Conservation (phyloP, 2,113 vertebrate genomes). For the Picathartes gymnocephalus region DNA sequence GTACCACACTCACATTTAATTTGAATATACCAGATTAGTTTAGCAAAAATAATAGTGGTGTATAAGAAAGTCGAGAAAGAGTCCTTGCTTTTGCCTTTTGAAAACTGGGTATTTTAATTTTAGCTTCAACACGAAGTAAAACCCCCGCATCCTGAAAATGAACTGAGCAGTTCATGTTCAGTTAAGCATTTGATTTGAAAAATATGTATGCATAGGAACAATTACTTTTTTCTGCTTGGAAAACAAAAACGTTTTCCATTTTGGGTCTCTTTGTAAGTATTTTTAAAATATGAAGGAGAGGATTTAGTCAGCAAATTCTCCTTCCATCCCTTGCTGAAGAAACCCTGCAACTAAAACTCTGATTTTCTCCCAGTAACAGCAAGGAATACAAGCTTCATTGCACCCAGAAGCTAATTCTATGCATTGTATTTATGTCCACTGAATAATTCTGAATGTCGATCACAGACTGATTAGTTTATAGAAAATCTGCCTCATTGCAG, state of each 20-base stretch:
- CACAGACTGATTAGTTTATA: not conserved
- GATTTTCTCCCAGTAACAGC: not conserved
- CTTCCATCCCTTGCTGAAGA: not conserved
- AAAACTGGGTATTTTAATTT: not conserved
- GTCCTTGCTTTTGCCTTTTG: not conserved
- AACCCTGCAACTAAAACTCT: not conserved
- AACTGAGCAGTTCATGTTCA: not conserved
- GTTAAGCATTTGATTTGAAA: not conserved
- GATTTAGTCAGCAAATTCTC: slow-evolving; percentile 6
- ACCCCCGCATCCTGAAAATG: not conserved
- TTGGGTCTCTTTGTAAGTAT: not conserved
- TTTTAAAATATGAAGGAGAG: not conserved
- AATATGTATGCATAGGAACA: not conserved
- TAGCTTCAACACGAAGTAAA: not conserved
- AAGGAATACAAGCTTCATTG: not conserved
- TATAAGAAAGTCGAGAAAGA: not conserved
- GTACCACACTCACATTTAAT: not conserved
- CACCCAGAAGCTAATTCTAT: not conserved
- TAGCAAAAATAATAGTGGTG: not conserved
- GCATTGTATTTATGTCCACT: not conserved
- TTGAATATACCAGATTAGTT: not conserved
- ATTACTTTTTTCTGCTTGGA: not conserved
- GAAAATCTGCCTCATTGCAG: not conserved
- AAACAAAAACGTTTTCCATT: not conserved
- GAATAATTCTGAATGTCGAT: not conserved